A percentile compares a stretch with the other conserved stretches of the same genome.
phyloP scores from a whole-genome alignment of 2,113 vertebrate genomes.

The Bufo gargarizans region DNA sequence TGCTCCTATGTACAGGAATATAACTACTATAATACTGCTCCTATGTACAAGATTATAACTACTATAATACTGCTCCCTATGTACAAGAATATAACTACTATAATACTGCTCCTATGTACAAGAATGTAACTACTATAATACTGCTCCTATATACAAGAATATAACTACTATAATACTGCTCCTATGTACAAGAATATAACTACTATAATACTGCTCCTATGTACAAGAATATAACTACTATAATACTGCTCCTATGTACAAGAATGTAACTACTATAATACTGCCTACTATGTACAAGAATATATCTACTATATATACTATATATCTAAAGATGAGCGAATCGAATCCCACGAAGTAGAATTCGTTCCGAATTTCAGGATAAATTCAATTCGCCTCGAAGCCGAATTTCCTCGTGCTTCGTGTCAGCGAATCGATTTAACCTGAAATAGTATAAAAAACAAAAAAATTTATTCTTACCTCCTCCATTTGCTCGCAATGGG shows the following conservation, averaged over 20 bases:
- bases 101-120: not conserved
- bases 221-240: conserved; percentile 7
- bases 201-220: not conserved
- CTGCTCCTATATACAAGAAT: not conserved
- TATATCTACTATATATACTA: conserved; percentile 1
- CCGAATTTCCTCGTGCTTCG: no score
- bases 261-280: conserved; percentile 4
- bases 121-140: conserved; percentile 4
- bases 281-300: not conserved
- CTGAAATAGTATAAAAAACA: no score
- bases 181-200: conserved; percentile 1
- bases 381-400: no score
- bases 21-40: not conserved
- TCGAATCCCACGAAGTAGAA: no score
- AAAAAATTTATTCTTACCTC: no score
- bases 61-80: not conserved
- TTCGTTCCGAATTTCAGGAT: no score
- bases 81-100: conserved; percentile 7
- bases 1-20: not conserved
- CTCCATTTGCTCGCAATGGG: no score
- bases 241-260: not conserved
- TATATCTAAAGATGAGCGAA: no score
- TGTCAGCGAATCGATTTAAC: no score
- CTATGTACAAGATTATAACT: conserved; percentile 3
- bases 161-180: not conserved